Conservation (phyloP, 2,113 vertebrate genomes). For the Syngnathus floridae region DNA sequence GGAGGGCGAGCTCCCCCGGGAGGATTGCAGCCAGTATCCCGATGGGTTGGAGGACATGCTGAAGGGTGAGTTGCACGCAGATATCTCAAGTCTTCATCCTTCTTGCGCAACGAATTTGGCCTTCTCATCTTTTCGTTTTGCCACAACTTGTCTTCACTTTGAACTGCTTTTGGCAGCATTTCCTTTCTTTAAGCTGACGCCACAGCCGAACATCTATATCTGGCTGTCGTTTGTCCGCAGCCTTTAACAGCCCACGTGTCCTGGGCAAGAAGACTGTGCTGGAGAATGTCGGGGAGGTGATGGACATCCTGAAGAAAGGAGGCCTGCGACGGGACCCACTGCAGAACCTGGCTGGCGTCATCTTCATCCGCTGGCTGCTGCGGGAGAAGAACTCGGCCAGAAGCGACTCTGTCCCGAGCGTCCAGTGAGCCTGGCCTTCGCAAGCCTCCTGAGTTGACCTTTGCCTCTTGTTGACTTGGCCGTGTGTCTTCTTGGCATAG, state of each 20-base stretch:
- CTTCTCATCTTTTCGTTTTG: no score
- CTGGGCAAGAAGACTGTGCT: constrained; percentile 65
- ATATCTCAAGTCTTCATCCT: no score
- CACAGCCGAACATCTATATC: no score
- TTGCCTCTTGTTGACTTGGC: no score
- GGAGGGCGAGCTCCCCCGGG: constrained; percentile 71
- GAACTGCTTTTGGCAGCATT: no score
- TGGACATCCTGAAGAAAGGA: constrained; percentile 75
- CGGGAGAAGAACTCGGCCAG: constrained; percentile 67
- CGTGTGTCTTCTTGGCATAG: constrained; percentile 42
- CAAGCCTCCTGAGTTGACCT: background rate
- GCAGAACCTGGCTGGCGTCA: constrained; percentile 73
- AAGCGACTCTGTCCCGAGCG: constrained; percentile 60
- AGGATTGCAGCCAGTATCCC: constrained; percentile 71
- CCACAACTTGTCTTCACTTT: no score
- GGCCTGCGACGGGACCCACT: constrained; percentile 57
- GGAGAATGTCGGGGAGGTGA: constrained; percentile 69
- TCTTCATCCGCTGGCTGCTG: constrained; percentile 69
- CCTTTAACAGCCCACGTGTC: constrained; percentile 62
- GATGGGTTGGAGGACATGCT: constrained; percentile 75
- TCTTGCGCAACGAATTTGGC: no score
- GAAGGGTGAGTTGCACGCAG: constrained; percentile 55
- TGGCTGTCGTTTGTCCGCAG: constrained; percentile 43
- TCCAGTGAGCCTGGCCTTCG: constrained; percentile 55
- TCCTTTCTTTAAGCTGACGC: no score